phyloP scores from a whole-genome alignment of 1,140 invertebrate species.

The Hycleus cichorii region DNA sequence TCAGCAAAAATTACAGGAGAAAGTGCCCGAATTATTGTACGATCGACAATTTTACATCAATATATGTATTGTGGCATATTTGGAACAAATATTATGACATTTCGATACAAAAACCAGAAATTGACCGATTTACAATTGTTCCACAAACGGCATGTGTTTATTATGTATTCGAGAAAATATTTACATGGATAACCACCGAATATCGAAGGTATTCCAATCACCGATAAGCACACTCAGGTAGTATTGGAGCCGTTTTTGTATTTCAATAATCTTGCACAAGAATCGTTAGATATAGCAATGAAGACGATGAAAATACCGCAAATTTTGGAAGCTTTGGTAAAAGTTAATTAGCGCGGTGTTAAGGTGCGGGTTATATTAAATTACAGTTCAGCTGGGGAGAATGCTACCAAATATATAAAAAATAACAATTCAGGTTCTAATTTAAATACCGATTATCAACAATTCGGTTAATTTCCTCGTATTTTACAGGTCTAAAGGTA shows the following conservation, averaged over 20 bases:
- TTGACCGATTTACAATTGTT: constrained; percentile 15
- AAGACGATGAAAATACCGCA: constrained; percentile 15
- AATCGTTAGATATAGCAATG: constrained; percentile 16
- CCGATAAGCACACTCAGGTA: constrained; percentile 7
- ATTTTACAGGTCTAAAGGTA: constrained; percentile 14
- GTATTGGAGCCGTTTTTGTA: constrained; percentile 23
- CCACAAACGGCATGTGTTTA: constrained; percentile 18
- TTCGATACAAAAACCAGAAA: background rate
- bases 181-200: constrained; percentile 19
- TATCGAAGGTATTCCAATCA: constrained; percentile 1
- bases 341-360: constrained; percentile 14
- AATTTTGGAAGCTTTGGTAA: constrained; percentile 11
- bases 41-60: too few species aligned
- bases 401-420: too few species aligned
- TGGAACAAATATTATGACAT: constrained; percentile 17
- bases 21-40: too few species aligned
- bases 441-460: background rate
- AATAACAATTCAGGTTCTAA: background rate
- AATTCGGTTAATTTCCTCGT: background rate
- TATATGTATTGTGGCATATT: background rate
- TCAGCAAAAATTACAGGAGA: too few species aligned
- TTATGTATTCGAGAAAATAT: constrained; percentile 16
- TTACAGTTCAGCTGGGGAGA: too few species aligned
- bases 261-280: constrained; percentile 19
- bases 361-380: constrained; percentile 14